Evolutionary conservation across 2,888 invertebrate genomes (phyloP).

Genomic region (Lycophotia porphyrea): DNA sequence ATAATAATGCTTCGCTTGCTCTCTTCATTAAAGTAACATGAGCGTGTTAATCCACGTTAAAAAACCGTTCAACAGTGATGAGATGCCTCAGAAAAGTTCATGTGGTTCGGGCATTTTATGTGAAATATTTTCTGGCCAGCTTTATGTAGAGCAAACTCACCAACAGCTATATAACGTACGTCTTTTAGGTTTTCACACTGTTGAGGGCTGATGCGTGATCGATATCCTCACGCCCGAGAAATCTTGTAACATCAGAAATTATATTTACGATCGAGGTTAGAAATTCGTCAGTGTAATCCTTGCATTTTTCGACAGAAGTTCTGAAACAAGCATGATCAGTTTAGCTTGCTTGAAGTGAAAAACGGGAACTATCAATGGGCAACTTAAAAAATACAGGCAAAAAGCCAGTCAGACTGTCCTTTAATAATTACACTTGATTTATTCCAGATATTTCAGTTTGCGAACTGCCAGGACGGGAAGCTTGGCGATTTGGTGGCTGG

Average conservation of each 20-base stretch:
- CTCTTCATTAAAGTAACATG: background rate
- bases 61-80: background rate
- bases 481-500: no score
- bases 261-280: constrained; percentile 49
- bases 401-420: background rate
- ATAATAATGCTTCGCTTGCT: background rate
- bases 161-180: background rate
- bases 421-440: background rate
- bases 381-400: background rate
- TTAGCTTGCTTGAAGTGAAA: background rate
- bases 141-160: background rate
- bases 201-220: background rate
- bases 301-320: constrained; percentile 69
- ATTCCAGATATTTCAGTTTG: no score
- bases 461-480: no score
- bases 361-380: background rate
- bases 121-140: background rate
- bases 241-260: constrained; percentile 45
- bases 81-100: background rate
- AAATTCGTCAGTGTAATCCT: constrained; percentile 67
- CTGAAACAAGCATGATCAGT: constrained; percentile 71
- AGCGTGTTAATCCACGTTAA: background rate
- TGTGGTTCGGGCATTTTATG: background rate
- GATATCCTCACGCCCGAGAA: background rate
- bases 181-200: background rate